Evolutionary conservation across 2,113 vertebrate species (phyloP).

Genomic region (Mirza zaza): DNA sequence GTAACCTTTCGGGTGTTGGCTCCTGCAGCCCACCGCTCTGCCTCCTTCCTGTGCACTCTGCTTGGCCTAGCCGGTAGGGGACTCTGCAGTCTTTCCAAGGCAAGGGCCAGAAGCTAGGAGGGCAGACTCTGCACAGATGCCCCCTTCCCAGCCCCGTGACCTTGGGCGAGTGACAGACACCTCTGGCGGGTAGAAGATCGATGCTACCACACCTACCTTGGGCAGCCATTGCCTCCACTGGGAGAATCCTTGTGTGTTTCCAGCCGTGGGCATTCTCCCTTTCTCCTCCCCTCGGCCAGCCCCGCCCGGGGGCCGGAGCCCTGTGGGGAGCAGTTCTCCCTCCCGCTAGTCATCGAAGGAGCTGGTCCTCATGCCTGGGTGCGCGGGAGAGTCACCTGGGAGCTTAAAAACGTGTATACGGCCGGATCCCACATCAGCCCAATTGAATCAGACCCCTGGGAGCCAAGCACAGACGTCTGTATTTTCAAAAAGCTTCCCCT

Average conservation of each 20-base stretch:
- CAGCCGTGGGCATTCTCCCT: not conserved
- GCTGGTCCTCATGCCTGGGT: not conserved
- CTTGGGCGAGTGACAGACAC: not conserved
- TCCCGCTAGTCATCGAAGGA: not conserved
- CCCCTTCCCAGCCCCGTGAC: not conserved
- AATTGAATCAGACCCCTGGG: not conserved
- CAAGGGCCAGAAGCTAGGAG: not conserved
- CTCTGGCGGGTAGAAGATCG: not conserved
- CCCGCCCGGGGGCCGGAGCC: not conserved
- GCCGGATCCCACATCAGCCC: not conserved
- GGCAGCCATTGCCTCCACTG: not conserved
- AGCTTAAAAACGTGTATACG: not conserved
- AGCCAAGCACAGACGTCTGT: not conserved
- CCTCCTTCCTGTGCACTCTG: not conserved
- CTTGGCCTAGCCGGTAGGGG: not conserved
- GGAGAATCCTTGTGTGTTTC: not conserved
- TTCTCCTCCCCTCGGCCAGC: not conserved
- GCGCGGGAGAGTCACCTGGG: not conserved
- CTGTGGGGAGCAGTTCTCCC: not conserved
- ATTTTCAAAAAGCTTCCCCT: not conserved
- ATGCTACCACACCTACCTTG: not conserved
- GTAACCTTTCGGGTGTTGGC: not conserved
- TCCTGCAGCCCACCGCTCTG: not conserved
- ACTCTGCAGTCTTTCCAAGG: not conserved
- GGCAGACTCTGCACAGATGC: not conserved